phyloP scores from a whole-genome alignment of 1,140 invertebrate genomes.

The Hypsibius dujardini region DNA sequence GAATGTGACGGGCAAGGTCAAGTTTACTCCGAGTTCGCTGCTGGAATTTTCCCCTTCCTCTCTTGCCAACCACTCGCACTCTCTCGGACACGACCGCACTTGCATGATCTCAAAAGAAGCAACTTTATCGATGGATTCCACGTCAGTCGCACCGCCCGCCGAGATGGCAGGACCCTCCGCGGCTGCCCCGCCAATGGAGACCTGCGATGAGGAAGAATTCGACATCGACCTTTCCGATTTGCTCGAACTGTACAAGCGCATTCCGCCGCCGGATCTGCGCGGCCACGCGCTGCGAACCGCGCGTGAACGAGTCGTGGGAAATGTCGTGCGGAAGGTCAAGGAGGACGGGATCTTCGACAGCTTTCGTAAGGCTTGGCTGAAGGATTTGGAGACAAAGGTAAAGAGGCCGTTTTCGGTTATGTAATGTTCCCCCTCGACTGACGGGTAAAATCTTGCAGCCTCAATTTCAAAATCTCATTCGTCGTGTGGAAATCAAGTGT shows the following conservation, averaged over 20 bases:
- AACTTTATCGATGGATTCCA: too few relatives aligned
- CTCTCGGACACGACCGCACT: too few relatives aligned
- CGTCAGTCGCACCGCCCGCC: too few relatives aligned
- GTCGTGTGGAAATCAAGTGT: conserved; percentile 10
- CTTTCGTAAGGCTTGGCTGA: conserved; percentile 14
- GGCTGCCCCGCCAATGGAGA: not conserved
- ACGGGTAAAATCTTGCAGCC: not conserved
- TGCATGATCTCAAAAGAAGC: too few relatives aligned
- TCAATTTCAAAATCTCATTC: conserved; percentile 14
- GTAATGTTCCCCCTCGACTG: not conserved
- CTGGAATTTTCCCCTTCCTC: too few relatives aligned
- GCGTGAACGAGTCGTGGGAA: not conserved
- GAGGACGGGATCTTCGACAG: conserved; percentile 1
- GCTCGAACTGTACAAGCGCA: not conserved
- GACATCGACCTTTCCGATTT: not conserved
- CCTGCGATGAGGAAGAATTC: not conserved
- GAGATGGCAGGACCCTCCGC: too few relatives aligned
- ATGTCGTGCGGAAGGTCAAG: not conserved
- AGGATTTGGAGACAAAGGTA: conserved; percentile 15
- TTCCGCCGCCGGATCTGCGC: not conserved
- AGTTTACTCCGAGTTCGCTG: too few relatives aligned
- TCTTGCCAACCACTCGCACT: too few relatives aligned
- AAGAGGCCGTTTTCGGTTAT: not conserved
- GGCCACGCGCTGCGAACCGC: not conserved
- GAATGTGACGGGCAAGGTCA: too few relatives aligned